Evolutionary conservation across 2,888 invertebrate species (phyloP).

Genomic region (Polymixis lichenea): DNA sequence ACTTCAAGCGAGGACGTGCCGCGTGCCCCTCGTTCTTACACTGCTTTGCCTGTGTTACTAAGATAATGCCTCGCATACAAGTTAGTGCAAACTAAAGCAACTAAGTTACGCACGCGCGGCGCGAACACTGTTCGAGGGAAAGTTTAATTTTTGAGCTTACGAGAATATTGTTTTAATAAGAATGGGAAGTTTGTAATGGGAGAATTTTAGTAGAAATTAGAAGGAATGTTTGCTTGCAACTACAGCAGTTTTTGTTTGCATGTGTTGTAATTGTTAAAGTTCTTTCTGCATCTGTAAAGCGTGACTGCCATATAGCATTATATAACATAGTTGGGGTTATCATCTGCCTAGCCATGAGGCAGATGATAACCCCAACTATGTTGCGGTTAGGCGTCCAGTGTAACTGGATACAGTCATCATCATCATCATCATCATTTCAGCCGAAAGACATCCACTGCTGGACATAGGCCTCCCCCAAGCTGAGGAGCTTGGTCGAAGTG

Average conservation of each 20-base stretch:
- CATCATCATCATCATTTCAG: too few relatives aligned
- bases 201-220: conserved; percentile 9
- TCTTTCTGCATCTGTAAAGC: not conserved
- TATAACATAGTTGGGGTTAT: too few relatives aligned
- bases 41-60: conserved; percentile 68
- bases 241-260: not conserved
- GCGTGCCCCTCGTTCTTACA: conserved; percentile 32
- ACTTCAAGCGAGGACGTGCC: conserved; percentile 33
- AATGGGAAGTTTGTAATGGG: conserved; percentile 30
- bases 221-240: conserved; percentile 12
- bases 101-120: conserved; percentile 67
- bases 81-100: conserved; percentile 75
- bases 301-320: not conserved
- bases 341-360: too few relatives aligned
- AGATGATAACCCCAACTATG: too few relatives aligned
- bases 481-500: too few relatives aligned
- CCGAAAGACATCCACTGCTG: too few relatives aligned
- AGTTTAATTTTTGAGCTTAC: conserved; percentile 70
- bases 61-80: conserved; percentile 75
- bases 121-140: conserved; percentile 66
- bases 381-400: too few relatives aligned
- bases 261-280: conserved; percentile 4
- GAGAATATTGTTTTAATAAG: conserved; percentile 50
- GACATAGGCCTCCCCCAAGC: too few relatives aligned
- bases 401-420: too few relatives aligned